These are phyloP conservation scores for Gymnocheta viridis DNA, from an alignment of 2,888 invertebrate genomes.

Conservation along the genomic window DNA sequence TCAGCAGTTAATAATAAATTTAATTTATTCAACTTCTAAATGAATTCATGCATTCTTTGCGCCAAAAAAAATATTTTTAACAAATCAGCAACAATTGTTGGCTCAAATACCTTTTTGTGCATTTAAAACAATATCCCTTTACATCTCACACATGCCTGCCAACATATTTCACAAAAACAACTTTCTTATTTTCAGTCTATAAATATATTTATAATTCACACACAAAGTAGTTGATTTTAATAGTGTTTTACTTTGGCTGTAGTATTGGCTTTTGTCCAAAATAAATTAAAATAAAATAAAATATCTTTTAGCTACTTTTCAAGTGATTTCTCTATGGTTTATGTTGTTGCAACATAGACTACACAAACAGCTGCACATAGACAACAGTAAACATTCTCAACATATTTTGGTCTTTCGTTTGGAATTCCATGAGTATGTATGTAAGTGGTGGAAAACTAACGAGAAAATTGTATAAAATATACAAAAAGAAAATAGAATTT, in stretches of 20 bases:
- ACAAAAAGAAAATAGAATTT: conserved; percentile 38
- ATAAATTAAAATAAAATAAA: conserved; percentile 68
- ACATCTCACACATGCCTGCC: conserved; percentile 1
- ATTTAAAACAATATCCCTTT: background rate
- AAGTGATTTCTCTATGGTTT: conserved; percentile 63
- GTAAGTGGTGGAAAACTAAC: background rate
- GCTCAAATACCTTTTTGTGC: background rate
- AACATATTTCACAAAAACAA: background rate
- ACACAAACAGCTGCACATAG: background rate
- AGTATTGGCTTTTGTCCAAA: conserved; percentile 67
- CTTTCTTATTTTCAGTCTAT: conserved; percentile 13
- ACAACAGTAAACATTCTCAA: conserved; percentile 42
- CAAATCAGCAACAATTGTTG: conserved; percentile 61
- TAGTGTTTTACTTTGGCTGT: conserved; percentile 32
- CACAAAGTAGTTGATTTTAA: conserved; percentile 50
- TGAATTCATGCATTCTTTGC: no score
- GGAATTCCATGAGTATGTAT: conserved; percentile 22
- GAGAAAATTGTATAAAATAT: conserved; percentile 23
- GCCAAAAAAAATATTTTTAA: background rate
- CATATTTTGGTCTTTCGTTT: conserved; percentile 44
- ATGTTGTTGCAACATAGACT: conserved; percentile 31
- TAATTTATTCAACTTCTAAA: no score
- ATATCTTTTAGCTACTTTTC: conserved; percentile 65
- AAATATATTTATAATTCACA: conserved; percentile 32
- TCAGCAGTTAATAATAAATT: no score